Evolutionary conservation across 2,113 vertebrate genomes (phyloP).

Genomic region (Datnioides undecimradiatus): DNA sequence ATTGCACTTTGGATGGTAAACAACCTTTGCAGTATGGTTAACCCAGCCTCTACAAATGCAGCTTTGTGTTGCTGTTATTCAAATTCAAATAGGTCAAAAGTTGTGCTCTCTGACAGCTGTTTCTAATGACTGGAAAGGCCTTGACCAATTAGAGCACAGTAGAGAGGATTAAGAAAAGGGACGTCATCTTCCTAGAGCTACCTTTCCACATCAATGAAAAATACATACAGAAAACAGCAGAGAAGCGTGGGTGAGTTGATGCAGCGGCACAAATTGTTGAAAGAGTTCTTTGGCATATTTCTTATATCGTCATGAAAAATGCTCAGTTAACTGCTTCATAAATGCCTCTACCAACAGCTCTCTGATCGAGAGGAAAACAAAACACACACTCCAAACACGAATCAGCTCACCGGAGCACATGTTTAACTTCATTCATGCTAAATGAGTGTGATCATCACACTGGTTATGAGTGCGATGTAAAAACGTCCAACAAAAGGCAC

Average conservation of each 20-base stretch:
- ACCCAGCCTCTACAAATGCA: background rate
- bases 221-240: background rate
- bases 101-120: background rate
- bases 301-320: background rate
- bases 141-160: background rate
- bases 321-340: background rate
- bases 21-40: background rate
- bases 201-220: background rate
- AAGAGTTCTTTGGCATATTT: background rate
- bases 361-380: background rate
- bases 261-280: background rate
- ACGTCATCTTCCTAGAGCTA: background rate
- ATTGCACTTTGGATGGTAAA: background rate
- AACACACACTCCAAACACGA: no score
- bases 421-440: no score
- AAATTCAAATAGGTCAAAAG: background rate
- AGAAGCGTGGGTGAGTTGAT: background rate
- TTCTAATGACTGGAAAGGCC: background rate
- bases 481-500: no score
- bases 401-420: no score
- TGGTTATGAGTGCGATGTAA: no score
- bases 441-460: no score
- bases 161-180: background rate
- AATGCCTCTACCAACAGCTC: background rate
- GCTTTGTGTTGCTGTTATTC: background rate